These are phyloP conservation scores for Pelodytes ibericus DNA, from an alignment of 2,797 vertebrate genomes.

Conservation along the genomic window DNA sequence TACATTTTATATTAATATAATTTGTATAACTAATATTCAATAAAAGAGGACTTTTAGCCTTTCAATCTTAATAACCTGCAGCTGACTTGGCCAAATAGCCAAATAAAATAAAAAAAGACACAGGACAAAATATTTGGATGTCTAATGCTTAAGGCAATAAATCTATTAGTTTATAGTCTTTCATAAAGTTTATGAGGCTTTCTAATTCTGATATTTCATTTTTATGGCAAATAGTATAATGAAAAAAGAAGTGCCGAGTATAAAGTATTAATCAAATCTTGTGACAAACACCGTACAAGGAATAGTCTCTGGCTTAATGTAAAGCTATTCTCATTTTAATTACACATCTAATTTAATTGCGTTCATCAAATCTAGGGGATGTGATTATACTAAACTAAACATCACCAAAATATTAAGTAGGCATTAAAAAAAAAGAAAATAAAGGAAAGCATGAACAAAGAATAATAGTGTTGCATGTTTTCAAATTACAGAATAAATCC, in stretches of 20 bases:
- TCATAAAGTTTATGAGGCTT: conserved; percentile 52
- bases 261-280: conserved; percentile 47
- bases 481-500: no score
- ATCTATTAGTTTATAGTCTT: conserved; percentile 55
- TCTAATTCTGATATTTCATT: conserved; percentile 56
- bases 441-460: not conserved
- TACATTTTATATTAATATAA: not conserved
- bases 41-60: not conserved
- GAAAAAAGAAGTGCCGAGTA: conserved; percentile 52
- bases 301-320: conserved; percentile 44
- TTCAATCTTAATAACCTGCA: conserved; percentile 23
- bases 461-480: no score
- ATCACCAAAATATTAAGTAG: conserved; percentile 40
- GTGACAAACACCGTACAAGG: conserved; percentile 41
- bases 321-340: conserved; percentile 56
- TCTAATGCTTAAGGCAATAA: conserved; percentile 36
- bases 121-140: conserved; percentile 45
- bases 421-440: conserved; percentile 13
- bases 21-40: not conserved
- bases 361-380: conserved; percentile 42
- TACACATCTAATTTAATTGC: conserved; percentile 56
- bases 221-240: conserved; percentile 54
- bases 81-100: conserved; percentile 18
- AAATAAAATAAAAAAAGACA: conserved; percentile 32
- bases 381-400: conserved; percentile 39